Conservation (phyloP, 2,888 invertebrate species). For the Ectobius pallidus region DNA sequence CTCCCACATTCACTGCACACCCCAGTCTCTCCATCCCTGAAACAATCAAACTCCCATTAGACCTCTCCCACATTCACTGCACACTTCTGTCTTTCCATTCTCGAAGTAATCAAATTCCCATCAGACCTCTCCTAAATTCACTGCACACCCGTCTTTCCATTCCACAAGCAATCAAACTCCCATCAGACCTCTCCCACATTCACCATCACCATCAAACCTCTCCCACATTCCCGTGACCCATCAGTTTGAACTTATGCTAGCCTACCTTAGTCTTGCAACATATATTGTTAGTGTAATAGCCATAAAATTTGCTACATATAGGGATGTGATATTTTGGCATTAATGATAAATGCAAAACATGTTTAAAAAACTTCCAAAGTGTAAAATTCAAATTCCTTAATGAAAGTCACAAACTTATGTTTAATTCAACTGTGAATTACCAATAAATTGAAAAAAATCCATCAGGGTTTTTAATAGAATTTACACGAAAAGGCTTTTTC, state of each 20-base stretch:
- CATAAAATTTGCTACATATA: no score
- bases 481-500: no score
- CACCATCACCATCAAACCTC: neutral
- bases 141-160: neutral
- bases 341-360: no score
- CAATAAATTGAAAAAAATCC: no score
- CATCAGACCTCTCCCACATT: neutral
- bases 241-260: neutral
- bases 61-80: neutral
- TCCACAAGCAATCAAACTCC: neutral
- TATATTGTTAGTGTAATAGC: neutral
- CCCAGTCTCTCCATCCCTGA: neutral
- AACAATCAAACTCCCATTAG: neutral
- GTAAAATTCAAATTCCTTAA: no score
- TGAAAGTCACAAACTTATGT: no score
- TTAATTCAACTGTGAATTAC: no score
- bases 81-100: neutral
- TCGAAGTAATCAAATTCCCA: neutral
- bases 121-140: neutral
- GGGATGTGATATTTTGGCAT: no score
- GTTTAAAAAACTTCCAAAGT: no score
- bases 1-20: constrained; percentile 11
- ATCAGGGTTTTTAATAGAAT: no score
- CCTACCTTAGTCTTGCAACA: neutral
- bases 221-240: neutral